A percentile compares a stretch with the other conserved stretches of the same genome.
These are phyloP conservation scores for Protomyctophum bolini DNA, from an alignment of 2,113 vertebrate genomes.

Conservation along the genomic window DNA sequence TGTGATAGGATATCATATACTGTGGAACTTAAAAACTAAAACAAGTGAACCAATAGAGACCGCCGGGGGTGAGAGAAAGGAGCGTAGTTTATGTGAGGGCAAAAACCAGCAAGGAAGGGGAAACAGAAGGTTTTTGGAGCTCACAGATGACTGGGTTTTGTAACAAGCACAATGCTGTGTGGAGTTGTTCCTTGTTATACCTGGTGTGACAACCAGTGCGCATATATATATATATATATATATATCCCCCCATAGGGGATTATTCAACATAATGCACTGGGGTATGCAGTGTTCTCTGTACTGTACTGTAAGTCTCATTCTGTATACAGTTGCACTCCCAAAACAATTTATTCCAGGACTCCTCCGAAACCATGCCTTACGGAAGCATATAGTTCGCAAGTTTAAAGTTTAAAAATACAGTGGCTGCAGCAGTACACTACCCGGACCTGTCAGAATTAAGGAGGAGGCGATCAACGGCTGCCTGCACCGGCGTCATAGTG, in stretches of 20 bases:
- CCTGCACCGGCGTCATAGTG: too few relatives aligned
- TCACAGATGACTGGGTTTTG: conserved; percentile 42
- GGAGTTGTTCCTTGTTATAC: conserved; percentile 18
- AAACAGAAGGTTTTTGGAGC: conserved; percentile 24
- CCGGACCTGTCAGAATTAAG: too few relatives aligned
- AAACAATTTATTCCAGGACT: not conserved
- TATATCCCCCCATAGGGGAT: conserved; percentile 19
- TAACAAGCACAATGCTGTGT: conserved; percentile 33
- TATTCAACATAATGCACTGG: conserved; percentile 30
- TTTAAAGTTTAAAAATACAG: too few relatives aligned
- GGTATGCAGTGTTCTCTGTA: not conserved
- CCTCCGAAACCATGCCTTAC: not conserved
- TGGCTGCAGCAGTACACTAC: too few relatives aligned
- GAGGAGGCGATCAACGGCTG: too few relatives aligned
- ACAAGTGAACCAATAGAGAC: too few relatives aligned
- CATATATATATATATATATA: conserved; percentile 7
- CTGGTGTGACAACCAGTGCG: conserved; percentile 23
- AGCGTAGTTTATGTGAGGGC: conserved; percentile 29
- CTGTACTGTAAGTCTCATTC: not conserved
- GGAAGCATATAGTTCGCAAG: not conserved
- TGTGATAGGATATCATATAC: too few relatives aligned
- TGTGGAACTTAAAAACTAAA: too few relatives aligned
- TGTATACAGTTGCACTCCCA: not conserved
- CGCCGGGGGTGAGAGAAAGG: not conserved
- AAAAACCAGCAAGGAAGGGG: conserved; percentile 42